phyloP scores from a whole-genome alignment of 1,140 invertebrate species.

The Apolygus lucorum region DNA sequence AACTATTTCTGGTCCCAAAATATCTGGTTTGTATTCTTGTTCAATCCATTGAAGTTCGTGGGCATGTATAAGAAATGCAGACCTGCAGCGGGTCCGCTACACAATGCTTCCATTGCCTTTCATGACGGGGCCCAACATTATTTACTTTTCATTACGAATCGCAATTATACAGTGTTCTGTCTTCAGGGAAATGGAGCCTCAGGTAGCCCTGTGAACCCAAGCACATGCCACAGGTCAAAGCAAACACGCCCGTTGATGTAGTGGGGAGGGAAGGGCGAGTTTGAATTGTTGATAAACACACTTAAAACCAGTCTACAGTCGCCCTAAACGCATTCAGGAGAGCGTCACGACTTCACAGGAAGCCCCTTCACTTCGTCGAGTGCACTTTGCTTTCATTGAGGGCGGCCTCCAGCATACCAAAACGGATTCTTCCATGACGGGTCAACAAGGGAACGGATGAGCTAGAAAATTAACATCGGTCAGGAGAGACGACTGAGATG shows the following conservation, averaged over 20 bases:
- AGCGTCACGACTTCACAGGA: not conserved
- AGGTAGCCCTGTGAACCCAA: not conserved
- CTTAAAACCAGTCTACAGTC: not conserved
- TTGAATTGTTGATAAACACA: slow-evolving; percentile 1
- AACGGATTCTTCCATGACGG: too few relatives aligned
- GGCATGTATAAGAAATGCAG: too few relatives aligned
- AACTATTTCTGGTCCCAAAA: too few relatives aligned
- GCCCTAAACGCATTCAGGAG: not conserved
- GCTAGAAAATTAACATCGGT: too few relatives aligned
- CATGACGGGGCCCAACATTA: too few relatives aligned
- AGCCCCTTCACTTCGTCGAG: not conserved
- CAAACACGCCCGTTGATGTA: not conserved
- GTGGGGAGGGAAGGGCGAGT: not conserved
- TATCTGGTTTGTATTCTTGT: too few relatives aligned
- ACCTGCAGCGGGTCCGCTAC: too few relatives aligned
- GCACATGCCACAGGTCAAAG: not conserved
- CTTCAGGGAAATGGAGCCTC: not conserved
- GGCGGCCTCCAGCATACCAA: not conserved
- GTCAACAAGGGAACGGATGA: too few relatives aligned
- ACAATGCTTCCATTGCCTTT: too few relatives aligned
- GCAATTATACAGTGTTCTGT: not conserved
- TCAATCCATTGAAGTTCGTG: too few relatives aligned
- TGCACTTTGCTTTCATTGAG: not conserved
- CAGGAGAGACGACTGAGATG: too few relatives aligned
- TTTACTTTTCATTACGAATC: not conserved